Evolutionary conservation across 1,140 invertebrate species (phyloP).

Genomic region (Diorhabda carinulata): DNA sequence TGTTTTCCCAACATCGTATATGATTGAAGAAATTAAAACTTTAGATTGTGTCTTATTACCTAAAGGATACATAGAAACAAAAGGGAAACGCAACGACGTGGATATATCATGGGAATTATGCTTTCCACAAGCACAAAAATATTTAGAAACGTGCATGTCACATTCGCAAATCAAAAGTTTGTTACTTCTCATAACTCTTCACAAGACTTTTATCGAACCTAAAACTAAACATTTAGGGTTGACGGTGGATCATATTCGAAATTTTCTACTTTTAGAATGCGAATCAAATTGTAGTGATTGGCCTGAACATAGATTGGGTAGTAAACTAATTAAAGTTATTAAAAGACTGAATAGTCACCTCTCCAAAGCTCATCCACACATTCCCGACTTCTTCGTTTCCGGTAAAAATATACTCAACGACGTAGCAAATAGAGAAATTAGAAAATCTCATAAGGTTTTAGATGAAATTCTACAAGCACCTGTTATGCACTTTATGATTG

Average conservation of each 20-base stretch:
- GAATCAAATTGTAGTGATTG: slow-evolving; percentile 65
- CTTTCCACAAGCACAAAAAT: slow-evolving; percentile 69
- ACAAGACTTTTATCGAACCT: slow-evolving; percentile 65
- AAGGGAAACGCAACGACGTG: slow-evolving; percentile 12
- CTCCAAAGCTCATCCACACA: background rate
- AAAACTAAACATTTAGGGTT: slow-evolving; percentile 55
- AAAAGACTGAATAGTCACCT: background rate
- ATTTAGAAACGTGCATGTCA: slow-evolving; percentile 64
- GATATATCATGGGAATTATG: slow-evolving; percentile 67
- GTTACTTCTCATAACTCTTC: slow-evolving; percentile 58
- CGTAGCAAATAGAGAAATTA: background rate
- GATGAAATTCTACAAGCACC: slow-evolving; percentile 55
- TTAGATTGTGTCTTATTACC: slow-evolving; percentile 67
- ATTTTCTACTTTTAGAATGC: slow-evolving; percentile 70
- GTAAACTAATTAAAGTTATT: background rate
- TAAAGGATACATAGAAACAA: slow-evolving; percentile 46
- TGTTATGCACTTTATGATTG: slow-evolving; percentile 62
- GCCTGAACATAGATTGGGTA: slow-evolving; percentile 57
- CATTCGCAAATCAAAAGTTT: slow-evolving; percentile 65
- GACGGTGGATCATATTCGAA: slow-evolving; percentile 63
- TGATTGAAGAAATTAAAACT: slow-evolving; percentile 59
- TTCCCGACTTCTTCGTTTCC: background rate
- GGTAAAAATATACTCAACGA: background rate
- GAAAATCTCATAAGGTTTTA: slow-evolving; percentile 31
- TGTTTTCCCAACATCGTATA: slow-evolving; percentile 60